Base-by-base conservation (phyloP, 2,888 invertebrate species). In the Hirtodrosophila alboralis region DNA sequence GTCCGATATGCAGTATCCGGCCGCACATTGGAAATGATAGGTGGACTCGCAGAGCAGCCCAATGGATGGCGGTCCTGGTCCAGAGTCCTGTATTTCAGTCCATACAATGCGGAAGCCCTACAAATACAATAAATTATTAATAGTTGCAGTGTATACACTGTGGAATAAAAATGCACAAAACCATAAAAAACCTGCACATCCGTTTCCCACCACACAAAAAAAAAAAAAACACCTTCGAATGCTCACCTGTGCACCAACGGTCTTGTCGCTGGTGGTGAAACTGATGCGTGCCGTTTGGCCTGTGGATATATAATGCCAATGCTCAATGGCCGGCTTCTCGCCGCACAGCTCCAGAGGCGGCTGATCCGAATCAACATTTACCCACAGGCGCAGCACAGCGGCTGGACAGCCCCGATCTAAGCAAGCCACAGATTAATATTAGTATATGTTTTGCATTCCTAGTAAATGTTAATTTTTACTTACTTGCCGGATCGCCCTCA, bases 181-280 rank as follows among this genome's bases (percentile, higher is more conserved):
- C 33, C 9, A 18, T 0, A 27, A 40, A 13, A 33, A 27, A 5
- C 1, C 7, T 10, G n/a, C 34, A 36, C 23, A 30, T 30, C 43
- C 36, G 30, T 5, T 28, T n/a, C 5, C 18, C 16, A 2, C 8
- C 9, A n/a, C n/a, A n/a, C n/a, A n/a, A n/a, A n/a, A n/a, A n/a
- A n/a, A n/a, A n/a, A n/a, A 34, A 12, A 43, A n/a, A 2, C 6
- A 1, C 7, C 10, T 21, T 1, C 13, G 9, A 8, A 10, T 14
- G 72, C 79, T 84, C 47, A 91, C 91, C 90, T 87, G 94, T 85
- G 96, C 96, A 72, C 98, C 98, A 64, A 97, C 96, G 36, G 98
- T 96, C 92, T 97, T 97, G 91, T 97, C 97, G 62, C 98, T 97
- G 88, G 97, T 96, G 90, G 97, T 95, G 91, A 98, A 98, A 91